Percentiles rank a stretch among this genome's conserved stretches.
Evolutionary conservation across 92 coral and sea anemone genomes (phyloP).

Genomic region (Epizoanthus scotinus): DNA sequence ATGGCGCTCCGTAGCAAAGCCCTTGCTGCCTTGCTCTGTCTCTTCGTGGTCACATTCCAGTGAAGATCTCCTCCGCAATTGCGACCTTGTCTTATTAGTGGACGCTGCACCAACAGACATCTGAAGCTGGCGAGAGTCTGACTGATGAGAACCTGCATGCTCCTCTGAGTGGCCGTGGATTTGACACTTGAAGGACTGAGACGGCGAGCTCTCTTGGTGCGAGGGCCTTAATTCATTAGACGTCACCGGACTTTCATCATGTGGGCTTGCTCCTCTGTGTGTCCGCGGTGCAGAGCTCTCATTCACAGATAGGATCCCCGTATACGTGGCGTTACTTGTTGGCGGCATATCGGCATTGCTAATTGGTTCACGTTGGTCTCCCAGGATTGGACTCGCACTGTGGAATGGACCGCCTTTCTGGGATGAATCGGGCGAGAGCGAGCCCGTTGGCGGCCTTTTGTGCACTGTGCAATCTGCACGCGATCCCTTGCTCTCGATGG

Average conservation of each 20-base stretch:
- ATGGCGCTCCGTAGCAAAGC: neutral
- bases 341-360: neutral
- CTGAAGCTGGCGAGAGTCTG: neutral
- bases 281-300: neutral
- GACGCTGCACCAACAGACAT: neutral
- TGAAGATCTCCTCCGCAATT: neutral
- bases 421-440: constrained; percentile 10
- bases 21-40: neutral
- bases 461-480: neutral
- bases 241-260: neutral
- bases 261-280: neutral
- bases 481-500: constrained; percentile 8
- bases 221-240: neutral
- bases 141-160: neutral
- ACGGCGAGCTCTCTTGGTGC: neutral
- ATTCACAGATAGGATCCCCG: no score
- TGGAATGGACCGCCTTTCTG: neutral
- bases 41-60: neutral
- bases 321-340: no score
- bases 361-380: neutral
- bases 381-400: neutral
- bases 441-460: constrained; percentile 1
- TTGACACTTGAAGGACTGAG: neutral
- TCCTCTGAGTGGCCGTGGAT: neutral
- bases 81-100: neutral